Percentiles rank a stretch among this genome's conserved stretches.
Evolutionary conservation across 2,113 vertebrate genomes (phyloP).

Genomic region (Triplophysa siluroides): DNA sequence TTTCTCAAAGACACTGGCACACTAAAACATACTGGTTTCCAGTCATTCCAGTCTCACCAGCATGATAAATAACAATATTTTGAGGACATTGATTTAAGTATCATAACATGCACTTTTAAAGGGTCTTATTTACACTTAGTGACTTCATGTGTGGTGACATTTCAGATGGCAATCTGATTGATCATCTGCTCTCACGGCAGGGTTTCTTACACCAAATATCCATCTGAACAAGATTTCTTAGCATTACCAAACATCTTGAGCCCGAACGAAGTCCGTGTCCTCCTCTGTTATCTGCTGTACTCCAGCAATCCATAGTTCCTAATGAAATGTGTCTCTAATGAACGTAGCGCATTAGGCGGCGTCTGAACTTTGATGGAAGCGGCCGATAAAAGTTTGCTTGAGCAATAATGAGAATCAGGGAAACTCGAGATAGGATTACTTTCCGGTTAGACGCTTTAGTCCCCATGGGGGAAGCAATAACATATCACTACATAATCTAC

Average conservation of each 20-base stretch:
- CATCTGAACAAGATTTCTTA: background rate
- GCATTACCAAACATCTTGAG: background rate
- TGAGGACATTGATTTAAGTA: background rate
- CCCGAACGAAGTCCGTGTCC: slow-evolving; percentile 6
- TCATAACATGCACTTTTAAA: background rate
- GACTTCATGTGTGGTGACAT: no score
- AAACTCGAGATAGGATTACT: slow-evolving; percentile 15
- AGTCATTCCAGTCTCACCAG: no score
- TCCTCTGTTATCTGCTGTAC: slow-evolving; percentile 16
- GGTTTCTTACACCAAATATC: background rate
- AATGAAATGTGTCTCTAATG: slow-evolving; percentile 42
- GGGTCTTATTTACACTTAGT: no score
- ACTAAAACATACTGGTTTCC: no score
- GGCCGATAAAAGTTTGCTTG: slow-evolving; percentile 30
- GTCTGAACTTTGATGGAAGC: slow-evolving; percentile 4
- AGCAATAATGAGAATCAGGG: slow-evolving; percentile 24
- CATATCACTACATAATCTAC: slow-evolving; percentile 10
- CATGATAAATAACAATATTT: background rate
- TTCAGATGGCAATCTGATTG: no score
- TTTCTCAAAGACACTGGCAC: no score
- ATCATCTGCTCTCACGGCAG: no score
- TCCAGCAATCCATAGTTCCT: slow-evolving; percentile 18
- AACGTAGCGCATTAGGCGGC: slow-evolving; percentile 29
- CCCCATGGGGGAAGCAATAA: background rate
- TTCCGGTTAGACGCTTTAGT: slow-evolving; percentile 1